A percentile compares a stretch with the other conserved stretches of the same genome.
Conservation (phyloP, 2,797 vertebrate species). For the Takifugu rubripes region DNA sequence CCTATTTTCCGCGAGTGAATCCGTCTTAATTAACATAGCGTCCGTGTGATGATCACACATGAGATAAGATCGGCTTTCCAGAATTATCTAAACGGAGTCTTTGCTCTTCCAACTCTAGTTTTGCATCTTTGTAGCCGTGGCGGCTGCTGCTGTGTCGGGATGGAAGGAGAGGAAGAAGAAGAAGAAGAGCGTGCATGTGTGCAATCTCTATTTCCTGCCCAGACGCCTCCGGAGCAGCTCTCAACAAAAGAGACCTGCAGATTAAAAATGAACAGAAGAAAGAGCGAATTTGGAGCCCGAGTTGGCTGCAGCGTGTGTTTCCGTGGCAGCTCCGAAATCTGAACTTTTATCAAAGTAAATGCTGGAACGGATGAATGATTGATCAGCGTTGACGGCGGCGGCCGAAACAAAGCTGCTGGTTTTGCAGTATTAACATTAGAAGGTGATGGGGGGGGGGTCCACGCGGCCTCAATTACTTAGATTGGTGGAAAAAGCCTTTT, state of each 20-base stretch:
- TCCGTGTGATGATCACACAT: conserved; percentile 21
- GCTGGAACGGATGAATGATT: conserved; percentile 68
- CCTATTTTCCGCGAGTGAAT: conserved; percentile 16
- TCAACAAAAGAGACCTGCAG: no score
- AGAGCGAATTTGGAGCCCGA: no score
- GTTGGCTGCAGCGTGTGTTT: no score
- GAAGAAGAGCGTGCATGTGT: no score
- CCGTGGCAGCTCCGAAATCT: conserved; percentile 9
- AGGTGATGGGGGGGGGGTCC: conserved; percentile 58
- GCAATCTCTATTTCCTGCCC: no score
- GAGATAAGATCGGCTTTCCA: conserved; percentile 22
- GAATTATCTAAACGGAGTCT: conserved; percentile 17
- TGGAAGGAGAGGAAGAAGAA: no score
- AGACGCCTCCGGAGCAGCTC: no score
- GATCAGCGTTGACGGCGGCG: conserved; percentile 51
- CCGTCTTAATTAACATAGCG: conserved; percentile 24
- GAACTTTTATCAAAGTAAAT: conserved; percentile 67
- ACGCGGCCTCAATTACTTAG: conserved; percentile 61
- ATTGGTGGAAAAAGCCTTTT: conserved; percentile 39
- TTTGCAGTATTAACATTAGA: conserved; percentile 64
- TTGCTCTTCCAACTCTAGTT: conserved; percentile 6
- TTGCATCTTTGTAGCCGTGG: conserved; percentile 6
- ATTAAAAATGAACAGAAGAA: no score
- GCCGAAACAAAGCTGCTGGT: conserved; percentile 53
- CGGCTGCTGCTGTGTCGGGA: no score